Evolutionary conservation across 2,113 vertebrate genomes (phyloP), one percentile per base, ranked within the genome.

Genomic region (Brachionichthys hirsutus): DNA sequence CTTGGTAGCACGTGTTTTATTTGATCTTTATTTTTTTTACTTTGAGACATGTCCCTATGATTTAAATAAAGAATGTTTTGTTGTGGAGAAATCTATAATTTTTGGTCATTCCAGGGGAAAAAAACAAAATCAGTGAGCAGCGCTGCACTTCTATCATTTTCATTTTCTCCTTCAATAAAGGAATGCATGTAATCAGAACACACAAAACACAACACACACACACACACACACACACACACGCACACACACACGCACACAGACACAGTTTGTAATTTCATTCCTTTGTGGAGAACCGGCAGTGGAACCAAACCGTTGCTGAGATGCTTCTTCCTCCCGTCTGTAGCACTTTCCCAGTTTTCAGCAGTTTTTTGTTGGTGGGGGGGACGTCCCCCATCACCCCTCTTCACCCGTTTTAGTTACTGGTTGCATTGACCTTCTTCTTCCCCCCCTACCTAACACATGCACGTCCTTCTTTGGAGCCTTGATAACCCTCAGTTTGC

Each of bases 401-500:
- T 81, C 85, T 85, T 87, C 88, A 90, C 90, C 84, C 53, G 84
- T 89, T 89, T 97, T 92, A 88, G 88, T 94, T 94, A 93, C 91
- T 91, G 92, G 94, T 95, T 96, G 94, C 94, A 93, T 95, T 93
- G 92, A 93, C 91, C 93, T 92, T 92, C 86, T 92, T 91, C 92
- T 92, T 71, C 89, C 88, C 89, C 89, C 87, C 91, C 89, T 90
- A 92, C 93, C 90, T 95, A 93, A 94, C 94, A 95, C 93, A 95
- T 99, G 97, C 96, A 97, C 97, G 97, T 94, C 90, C 93, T 92
- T 94, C 93, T 93, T 94, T 94, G 94, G 92, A 93, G 93, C 92
- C 94, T 95, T 94, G 93, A 95, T 87, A 94, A 94, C 93, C 94
- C 92, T 94, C 94, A 94, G 94, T 95, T 98, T 99, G 97, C 96